A percentile compares a stretch with the other conserved stretches of the same genome.
Evolutionary conservation across 2,888 invertebrate genomes (phyloP).

Genomic region (Philereme vetulata): DNA sequence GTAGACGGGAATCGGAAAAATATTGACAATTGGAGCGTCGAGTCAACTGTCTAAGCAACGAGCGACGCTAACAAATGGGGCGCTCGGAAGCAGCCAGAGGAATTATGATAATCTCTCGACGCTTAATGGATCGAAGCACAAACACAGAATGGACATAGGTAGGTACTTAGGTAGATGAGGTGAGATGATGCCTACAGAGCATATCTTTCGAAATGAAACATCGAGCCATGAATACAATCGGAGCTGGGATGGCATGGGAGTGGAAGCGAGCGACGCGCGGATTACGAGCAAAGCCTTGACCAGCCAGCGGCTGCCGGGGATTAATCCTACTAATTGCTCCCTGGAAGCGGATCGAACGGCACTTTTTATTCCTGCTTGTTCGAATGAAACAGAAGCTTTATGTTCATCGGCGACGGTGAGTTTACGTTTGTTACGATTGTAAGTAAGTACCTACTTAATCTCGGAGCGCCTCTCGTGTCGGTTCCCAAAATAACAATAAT

Average conservation of each 20-base stretch:
- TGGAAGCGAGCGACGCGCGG: not conserved
- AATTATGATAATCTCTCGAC: constrained; percentile 5
- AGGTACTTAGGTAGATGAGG: too few species aligned
- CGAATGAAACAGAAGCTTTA: constrained; percentile 7
- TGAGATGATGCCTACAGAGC: too few species aligned
- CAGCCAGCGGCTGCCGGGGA: not conserved
- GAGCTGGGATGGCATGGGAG: too few species aligned
- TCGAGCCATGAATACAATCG: too few species aligned
- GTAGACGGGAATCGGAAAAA: constrained; percentile 2
- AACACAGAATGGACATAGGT: too few species aligned
- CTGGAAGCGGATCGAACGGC: constrained; percentile 4
- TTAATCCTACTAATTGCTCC: constrained; percentile 11
- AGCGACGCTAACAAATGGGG: constrained; percentile 9
- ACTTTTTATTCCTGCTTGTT: constrained; percentile 2
- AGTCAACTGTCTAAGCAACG: constrained; percentile 11
- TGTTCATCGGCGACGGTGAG: constrained; percentile 2
- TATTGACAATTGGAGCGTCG: constrained; percentile 5
- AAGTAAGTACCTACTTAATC: too few species aligned
- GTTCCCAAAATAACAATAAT: not conserved
- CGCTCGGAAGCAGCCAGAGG: not conserved
- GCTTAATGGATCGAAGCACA: not conserved
- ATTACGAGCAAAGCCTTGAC: not conserved
- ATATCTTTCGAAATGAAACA: too few species aligned
- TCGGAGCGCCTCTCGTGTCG: too few species aligned
- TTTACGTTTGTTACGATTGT: constrained; percentile 12